Evolutionary conservation across 2,797 vertebrate genomes (phyloP).

Genomic region (Schizopygopsis pylzovi): DNA sequence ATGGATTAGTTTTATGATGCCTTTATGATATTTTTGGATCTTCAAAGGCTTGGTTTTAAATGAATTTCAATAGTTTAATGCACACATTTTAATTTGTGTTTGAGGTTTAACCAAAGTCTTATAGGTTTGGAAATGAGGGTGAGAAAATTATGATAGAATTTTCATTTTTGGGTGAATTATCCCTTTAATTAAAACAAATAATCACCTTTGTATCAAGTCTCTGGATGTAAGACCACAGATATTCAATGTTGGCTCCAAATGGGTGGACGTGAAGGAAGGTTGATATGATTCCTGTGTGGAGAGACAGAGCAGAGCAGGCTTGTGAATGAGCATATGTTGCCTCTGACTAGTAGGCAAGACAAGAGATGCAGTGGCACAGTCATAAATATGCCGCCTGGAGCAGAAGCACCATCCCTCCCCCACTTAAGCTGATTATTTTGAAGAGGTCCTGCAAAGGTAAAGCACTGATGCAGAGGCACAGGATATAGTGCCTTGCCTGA

Average conservation of each 20-base stretch:
- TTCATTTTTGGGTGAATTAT: background rate
- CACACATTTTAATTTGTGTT: background rate
- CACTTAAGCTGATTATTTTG: constrained; percentile 72
- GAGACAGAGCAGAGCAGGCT: constrained; percentile 48
- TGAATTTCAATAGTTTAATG: background rate
- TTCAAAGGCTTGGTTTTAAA: background rate
- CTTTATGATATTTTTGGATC: background rate
- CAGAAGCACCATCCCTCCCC: constrained; percentile 56
- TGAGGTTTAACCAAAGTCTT: background rate
- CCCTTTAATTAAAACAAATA: background rate
- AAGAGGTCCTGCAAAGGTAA: constrained; percentile 70
- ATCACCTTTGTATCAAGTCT: constrained; percentile 92
- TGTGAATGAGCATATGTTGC: constrained; percentile 48
- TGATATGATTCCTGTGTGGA: constrained; percentile 88
- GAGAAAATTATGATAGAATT: background rate
- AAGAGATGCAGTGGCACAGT: constrained; percentile 53
- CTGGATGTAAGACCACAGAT: constrained; percentile 96
- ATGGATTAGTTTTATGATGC: background rate
- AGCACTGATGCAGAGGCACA: constrained; percentile 59
- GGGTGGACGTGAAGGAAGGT: constrained; percentile 98
- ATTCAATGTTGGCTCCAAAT: constrained; percentile 96
- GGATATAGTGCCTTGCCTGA: constrained; percentile 65
- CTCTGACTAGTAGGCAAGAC: constrained; percentile 60
- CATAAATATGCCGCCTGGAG: constrained; percentile 62
- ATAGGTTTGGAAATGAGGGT: background rate